Evolutionary conservation across 2,797 vertebrate species (phyloP), one percentile per base, ranked within the genome.

Genomic region (Cossypha dichroa): DNA sequence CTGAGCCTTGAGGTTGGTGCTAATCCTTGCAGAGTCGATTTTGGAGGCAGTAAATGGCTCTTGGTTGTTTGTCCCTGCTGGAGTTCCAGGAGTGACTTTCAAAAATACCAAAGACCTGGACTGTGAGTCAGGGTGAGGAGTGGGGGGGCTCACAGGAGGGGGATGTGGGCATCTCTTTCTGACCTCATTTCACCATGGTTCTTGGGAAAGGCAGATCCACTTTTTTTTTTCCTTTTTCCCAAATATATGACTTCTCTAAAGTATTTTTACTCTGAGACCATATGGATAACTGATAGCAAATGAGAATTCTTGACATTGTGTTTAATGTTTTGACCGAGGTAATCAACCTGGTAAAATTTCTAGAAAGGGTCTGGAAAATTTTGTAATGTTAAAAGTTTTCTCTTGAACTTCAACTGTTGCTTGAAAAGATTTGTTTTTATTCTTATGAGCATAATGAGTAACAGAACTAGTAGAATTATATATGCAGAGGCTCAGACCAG

Each of bases 371-470:
- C 55, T 66, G 38, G 10, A 76, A 66, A 38, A 38, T 69, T 84
- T 91, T 75, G 49, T 17, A 70, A 52, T 85, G 43, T 78, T 78
- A 14, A 28, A 90, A 73, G 29, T 72, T 86, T 90, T 84, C 29
- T 10, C 62, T 90, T 83, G 49, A 87, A 80, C 52, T 77, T 94
- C 68, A 58, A 5, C 40, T 79, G 29, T 82, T 90, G 36, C 70
- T 93, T 93, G 66, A 62, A 85, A 89, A 81, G n/a, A 72, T 51
- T n/a, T 87, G 38, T 13, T 13, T 80, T 92, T 89, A 67, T 85
- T 95, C 92, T 94, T 77, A 31, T 49, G 43, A 87, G 5, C 23
- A 7, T 77, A 78, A 63, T 29, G 63, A 75, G 9, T 81, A 88
- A 69, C 66, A 83, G 76, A 75, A 75, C 26, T 63, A 31, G 34